phyloP scores from a whole-genome alignment of 2,113 vertebrate genomes.

The Muntiacus reevesi region DNA sequence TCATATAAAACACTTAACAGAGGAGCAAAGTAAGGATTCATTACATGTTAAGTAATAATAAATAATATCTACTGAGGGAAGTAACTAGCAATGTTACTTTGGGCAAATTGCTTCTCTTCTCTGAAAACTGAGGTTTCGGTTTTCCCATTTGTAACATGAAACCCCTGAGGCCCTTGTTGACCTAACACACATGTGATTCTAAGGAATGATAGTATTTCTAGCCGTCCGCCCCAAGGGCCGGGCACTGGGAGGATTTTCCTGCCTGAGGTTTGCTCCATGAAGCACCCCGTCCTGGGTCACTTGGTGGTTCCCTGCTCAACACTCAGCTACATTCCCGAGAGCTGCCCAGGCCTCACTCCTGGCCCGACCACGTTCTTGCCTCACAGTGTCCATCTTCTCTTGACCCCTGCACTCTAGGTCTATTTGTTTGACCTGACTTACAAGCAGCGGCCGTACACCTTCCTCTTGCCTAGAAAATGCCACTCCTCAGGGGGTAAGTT shows the following conservation, averaged over 20 bases:
- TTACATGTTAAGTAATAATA: neutral
- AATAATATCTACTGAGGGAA: neutral
- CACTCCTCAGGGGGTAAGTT: conserved; percentile 88
- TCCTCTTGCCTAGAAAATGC: conserved; percentile 94
- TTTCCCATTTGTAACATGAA: conserved; percentile 22
- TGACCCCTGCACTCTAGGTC: conserved; percentile 82
- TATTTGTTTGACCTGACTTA: conserved; percentile 98
- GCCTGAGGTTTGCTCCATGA: neutral
- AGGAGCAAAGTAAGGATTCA: conserved; percentile 22
- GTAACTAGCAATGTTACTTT: neutral
- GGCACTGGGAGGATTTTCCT: neutral
- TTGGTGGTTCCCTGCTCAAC: neutral
- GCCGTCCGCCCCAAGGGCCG: neutral
- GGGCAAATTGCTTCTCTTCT: neutral
- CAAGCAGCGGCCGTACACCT: conserved; percentile 96
- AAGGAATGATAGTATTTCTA: neutral
- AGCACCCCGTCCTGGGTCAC: neutral
- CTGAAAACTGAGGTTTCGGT: neutral
- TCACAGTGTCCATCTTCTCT: neutral
- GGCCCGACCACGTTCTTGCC: neutral
- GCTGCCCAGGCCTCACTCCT: neutral
- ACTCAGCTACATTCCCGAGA: neutral
- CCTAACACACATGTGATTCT: neutral
- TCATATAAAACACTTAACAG: neutral
- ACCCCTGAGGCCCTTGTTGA: neutral